Base-by-base conservation (phyloP, 2,888 invertebrate genomes). In the Loripinus fragilis region DNA sequence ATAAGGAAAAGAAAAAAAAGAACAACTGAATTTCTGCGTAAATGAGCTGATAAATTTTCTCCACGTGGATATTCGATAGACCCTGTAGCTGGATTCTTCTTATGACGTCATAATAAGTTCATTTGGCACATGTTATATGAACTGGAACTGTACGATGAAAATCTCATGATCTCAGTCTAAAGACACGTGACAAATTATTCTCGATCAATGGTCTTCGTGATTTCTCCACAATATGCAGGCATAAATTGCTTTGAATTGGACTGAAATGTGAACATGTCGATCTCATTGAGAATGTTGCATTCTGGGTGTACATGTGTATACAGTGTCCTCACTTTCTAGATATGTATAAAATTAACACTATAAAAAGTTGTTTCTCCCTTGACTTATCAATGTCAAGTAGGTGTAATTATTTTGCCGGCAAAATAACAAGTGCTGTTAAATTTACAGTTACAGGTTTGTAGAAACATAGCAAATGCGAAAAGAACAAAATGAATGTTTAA, bases 231-330 rank as follows among this genome's bases (percentile, higher is more conserved):
- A 72, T 89, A 90, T 41, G 74, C 71, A 42, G 90, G 91, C 72
- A 79, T 78, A 25, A 87, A 86, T 17, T 79, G 78, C 77, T 90
- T 91, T 67, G 88, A 86, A 81, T 92, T 92, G 60, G 91, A 90
- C 92, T 92, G 89, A 77, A 86, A 85, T 67, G 55, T 50, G 60
- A 85, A 23, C 33, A 60, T 60, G 30, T 60, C 60, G 17, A 60
- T 60, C 60, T 60, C 45, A 45, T 45, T 15, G 15, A 20, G 20
- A 45, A 20, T 20, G n/a, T 45, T 45, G 15, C 17, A 45, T 12
- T 45, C 45, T 45, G 7, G 8, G 20, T 20, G 45, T 12, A 45
- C n/a, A 45, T 8, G 20, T 17, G 23, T 65, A n/a, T 65, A n/a
- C 20, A 23, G n/a, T 23, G 15, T 25, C 35, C 35, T 65, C 20